Percentiles rank a stretch among this genome's conserved stretches.
These are phyloP conservation scores for Quadriops clusia DNA, from an alignment of 2,888 invertebrate genomes.

Conservation along the genomic window DNA sequence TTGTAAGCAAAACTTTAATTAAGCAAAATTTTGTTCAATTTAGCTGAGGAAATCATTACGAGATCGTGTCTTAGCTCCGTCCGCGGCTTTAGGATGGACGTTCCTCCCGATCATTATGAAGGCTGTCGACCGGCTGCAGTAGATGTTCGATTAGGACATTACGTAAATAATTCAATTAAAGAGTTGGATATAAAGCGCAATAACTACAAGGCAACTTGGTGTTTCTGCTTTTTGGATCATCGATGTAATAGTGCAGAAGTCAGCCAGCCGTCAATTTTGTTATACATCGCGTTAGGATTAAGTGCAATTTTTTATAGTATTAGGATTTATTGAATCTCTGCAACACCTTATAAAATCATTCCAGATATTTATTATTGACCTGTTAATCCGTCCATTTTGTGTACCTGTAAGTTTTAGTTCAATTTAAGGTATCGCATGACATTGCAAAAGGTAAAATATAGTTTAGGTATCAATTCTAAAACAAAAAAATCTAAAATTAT, in stretches of 20 bases:
- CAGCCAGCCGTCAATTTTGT: constrained; percentile 17
- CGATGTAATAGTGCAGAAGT: constrained; percentile 53
- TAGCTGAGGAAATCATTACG: constrained; percentile 69
- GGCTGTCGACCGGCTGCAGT: constrained; percentile 73
- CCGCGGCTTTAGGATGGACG: constrained; percentile 66
- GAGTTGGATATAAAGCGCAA: constrained; percentile 77
- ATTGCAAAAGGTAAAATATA: no score
- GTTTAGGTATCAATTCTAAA: no score
- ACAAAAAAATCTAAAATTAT: no score
- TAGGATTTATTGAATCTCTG: no score
- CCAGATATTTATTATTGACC: no score
- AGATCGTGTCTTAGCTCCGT: constrained; percentile 76
- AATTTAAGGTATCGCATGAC: no score
- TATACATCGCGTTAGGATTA: no score
- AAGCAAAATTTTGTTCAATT: constrained; percentile 12
- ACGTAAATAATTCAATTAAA: constrained; percentile 76
- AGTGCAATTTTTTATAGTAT: no score
- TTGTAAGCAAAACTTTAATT: constrained; percentile 1
- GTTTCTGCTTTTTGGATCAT: constrained; percentile 85
- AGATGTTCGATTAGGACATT: constrained; percentile 69
- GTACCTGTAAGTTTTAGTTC: no score
- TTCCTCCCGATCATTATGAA: constrained; percentile 85
- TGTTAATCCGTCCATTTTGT: no score
- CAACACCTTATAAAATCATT: no score
- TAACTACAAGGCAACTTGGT: constrained; percentile 73